These are phyloP conservation scores for Sinocyclocheilus anshuiensis DNA, from an alignment of 2,113 vertebrate species.

Conservation along the genomic window DNA sequence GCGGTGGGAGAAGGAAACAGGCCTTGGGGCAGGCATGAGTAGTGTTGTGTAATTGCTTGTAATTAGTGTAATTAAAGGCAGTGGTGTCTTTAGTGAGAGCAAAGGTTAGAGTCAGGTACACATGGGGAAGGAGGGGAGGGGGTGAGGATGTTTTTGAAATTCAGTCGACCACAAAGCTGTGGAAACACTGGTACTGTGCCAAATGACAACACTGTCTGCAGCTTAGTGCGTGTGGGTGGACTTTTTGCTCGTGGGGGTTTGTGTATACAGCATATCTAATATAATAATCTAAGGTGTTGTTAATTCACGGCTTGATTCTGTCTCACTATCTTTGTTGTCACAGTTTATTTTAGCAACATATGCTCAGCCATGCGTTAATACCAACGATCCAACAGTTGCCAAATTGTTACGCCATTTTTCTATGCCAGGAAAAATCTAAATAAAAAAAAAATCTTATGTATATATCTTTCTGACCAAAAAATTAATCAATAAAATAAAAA, in stretches of 20 bases:
- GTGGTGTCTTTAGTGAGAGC: conserved; percentile 30
- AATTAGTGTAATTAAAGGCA: conserved; percentile 57
- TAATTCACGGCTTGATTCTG: neutral
- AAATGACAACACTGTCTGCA: conserved; percentile 8
- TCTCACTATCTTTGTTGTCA: conserved; percentile 17
- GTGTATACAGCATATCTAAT: neutral
- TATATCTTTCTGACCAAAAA: too few species aligned
- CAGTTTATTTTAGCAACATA: conserved; percentile 3
- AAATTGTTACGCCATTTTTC: neutral
- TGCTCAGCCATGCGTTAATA: neutral
- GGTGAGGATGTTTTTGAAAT: conserved; percentile 29
- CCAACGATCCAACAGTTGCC: neutral
- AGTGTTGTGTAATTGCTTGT: conserved; percentile 56
- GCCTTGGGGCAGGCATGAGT: conserved; percentile 46
- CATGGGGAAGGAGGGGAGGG: neutral
- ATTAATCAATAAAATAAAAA: neutral
- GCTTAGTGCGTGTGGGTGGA: neutral
- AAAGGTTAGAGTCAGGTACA: conserved; percentile 35
- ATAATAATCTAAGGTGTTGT: neutral
- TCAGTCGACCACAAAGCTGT: conserved; percentile 9
- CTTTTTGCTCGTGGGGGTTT: neutral
- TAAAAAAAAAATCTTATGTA: neutral
- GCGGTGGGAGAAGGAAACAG: conserved; percentile 22
- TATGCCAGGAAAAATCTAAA: neutral
- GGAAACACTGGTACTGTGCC: conserved; percentile 16